Base-by-base conservation (phyloP, 2,113 vertebrate species). In the Oreotrochilus melanogaster region DNA sequence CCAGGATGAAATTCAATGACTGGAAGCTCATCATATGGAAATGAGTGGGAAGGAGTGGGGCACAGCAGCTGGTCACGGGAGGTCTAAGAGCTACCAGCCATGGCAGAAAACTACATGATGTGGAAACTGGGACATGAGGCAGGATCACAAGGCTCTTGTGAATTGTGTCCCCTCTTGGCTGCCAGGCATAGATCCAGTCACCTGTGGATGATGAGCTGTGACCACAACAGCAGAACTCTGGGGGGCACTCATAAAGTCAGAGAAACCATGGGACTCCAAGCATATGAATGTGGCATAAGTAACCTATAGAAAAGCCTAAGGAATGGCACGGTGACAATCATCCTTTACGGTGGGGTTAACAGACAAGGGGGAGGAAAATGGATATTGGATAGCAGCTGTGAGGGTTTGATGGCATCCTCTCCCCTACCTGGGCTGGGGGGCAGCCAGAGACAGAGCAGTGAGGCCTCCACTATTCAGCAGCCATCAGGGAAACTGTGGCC, bases 311-410 rank as follows among this genome's bases (percentile, higher is more conserved):
- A 61, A 61, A 74, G 19, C 9, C 19, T 39, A 35, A 69, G 28
- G 28, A 70, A 19, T 12, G 9, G 9, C 10, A 8, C 22, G 8
- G 15, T 50, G 61, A 22, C 39, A 43, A 62, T 13, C 14, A 7
- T 3, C 2, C 28, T 30, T 62, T 62, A 14, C 0, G 1, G 42
- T 37, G 22, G 12, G 4, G 4, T 69, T 73, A 56, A 56, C 0
- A 2, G 33, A 37, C 6, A 39, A 50, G 9, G 3, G 12, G 9
- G n/a, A 39, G 24, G 21, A 70, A 69, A 64, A 35, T 7, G 23
- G 25, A 35, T 53, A 15, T 23, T 23, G 1, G 14, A 6, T 4
- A 16, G 30, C 22, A 48, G 7, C 39, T 39, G 18, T 24, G 27
- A 58, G 56, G 28, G 35, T 23, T 27, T 33, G 31, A 62, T 35